Evolutionary conservation across 2,797 vertebrate genomes (phyloP).

Genomic region (Limnodromus scolopaceus): DNA sequence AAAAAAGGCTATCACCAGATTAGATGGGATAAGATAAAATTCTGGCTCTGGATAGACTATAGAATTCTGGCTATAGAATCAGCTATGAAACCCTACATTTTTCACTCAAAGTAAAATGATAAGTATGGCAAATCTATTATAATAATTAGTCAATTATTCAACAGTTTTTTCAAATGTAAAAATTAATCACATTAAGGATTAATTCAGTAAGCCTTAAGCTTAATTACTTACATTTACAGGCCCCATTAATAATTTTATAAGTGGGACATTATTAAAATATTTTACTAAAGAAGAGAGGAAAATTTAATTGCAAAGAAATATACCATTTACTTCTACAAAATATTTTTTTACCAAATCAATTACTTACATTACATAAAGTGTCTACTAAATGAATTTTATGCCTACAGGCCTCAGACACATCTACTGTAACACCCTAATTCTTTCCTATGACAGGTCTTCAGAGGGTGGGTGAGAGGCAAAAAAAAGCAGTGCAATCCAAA

Average conservation of each 20-base stretch:
- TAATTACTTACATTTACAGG: slow-evolving; percentile 32
- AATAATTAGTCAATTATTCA: neutral
- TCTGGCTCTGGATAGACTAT: neutral
- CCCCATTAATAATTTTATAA: slow-evolving; percentile 6
- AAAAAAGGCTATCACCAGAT: neutral
- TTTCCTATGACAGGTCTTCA: neutral
- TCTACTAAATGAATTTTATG: neutral
- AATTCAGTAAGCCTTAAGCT: neutral
- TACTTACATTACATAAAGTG: neutral
- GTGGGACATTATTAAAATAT: neutral
- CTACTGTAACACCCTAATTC: neutral
- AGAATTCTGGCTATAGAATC: neutral
- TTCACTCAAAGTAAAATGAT: neutral
- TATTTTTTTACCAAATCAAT: neutral
- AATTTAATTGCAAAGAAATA: slow-evolving; percentile 23
- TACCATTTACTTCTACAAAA: neutral
- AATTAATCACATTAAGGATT: slow-evolving; percentile 18
- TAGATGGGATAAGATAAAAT: neutral
- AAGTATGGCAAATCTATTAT: neutral
- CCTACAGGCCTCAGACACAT: neutral
- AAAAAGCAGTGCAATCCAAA: neutral
- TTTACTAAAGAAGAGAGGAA: neutral
- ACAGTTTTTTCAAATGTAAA: slow-evolving; percentile 3
- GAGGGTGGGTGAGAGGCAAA: neutral
- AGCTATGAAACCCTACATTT: neutral